These are phyloP conservation scores for Grallaria varia DNA, from an alignment of 2,113 vertebrate genomes.

Conservation along the genomic window DNA sequence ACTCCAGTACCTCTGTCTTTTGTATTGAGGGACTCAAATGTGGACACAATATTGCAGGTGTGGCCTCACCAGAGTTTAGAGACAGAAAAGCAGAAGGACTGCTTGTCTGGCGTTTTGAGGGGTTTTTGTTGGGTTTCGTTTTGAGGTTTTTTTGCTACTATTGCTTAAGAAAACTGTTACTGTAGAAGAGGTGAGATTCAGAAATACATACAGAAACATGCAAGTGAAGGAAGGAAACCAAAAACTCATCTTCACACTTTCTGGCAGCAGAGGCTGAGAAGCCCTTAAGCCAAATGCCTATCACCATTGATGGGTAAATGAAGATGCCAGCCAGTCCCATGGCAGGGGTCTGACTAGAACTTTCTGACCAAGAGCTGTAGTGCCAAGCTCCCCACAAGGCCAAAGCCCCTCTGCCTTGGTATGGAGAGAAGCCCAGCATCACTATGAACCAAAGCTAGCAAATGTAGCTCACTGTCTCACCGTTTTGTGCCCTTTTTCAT, in stretches of 20 bases:
- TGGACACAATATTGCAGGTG: background rate
- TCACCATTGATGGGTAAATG: background rate
- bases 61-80: background rate
- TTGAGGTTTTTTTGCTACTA: background rate
- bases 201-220: background rate
- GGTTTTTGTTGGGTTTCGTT: background rate
- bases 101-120: background rate
- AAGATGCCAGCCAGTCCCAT: accelerated
- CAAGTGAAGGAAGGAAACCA: background rate
- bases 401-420: background rate
- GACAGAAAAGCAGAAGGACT: background rate
- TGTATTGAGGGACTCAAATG: background rate
- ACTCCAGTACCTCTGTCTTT: background rate
- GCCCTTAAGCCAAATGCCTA: background rate
- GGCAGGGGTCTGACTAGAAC: background rate
- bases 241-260: background rate
- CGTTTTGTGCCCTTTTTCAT: background rate
- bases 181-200: background rate
- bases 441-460: background rate
- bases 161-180: background rate
- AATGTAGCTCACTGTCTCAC: background rate
- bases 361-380: background rate
- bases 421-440: background rate
- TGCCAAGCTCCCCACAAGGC: background rate
- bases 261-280: background rate